Evolutionary conservation across 2,797 vertebrate species (phyloP), one percentile per base, ranked within the genome.

Genomic region (Spinus pinus): DNA sequence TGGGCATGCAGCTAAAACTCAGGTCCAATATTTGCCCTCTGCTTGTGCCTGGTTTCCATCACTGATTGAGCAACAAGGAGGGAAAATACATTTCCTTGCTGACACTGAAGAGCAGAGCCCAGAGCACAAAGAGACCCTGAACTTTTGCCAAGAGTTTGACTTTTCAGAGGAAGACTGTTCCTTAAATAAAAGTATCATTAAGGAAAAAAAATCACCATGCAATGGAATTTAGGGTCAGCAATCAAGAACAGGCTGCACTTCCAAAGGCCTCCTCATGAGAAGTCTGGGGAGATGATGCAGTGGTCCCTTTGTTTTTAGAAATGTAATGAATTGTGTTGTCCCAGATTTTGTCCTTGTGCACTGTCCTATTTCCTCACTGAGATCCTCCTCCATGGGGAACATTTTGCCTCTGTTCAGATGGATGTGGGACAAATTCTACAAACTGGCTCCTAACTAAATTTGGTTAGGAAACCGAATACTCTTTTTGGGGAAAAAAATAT

Each of bases 401-500:
- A 47, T 8, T 1, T 42, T 46, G 5, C 51, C 14, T 41, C 11
- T 20, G 0, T 27, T 73, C 33, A 69, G 44, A 49, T 28, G n/a
- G 4, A 9, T 8, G 6, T 7, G 25, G 24, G 51, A 82, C 31
- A 82, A 81, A 66, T 37, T 47, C 72, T 79, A 6, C 21, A 56
- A 70, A 27, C 30, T 56, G 15, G 9, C 12, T 66, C 58, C 42
- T 37, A 30, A 44, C 4, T 47, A 37, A 33, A n/a, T 67, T 56
- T 77, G 11, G 10, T 57, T 41, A 30, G 23, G 30, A 74, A 89
- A 53, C 7, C 0, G 12, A 47, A 3, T 30, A 21, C 23, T 65
- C 14, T 42, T 61, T 56, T 39, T 39, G 2, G 4, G 5, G 1
- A 1, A 4, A 12, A 14, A 14, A 14, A 44, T 42, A 10, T 6